These are phyloP conservation scores for Prietella phreatophila DNA, from an alignment of 2,113 vertebrate genomes.

Conservation along the genomic window DNA sequence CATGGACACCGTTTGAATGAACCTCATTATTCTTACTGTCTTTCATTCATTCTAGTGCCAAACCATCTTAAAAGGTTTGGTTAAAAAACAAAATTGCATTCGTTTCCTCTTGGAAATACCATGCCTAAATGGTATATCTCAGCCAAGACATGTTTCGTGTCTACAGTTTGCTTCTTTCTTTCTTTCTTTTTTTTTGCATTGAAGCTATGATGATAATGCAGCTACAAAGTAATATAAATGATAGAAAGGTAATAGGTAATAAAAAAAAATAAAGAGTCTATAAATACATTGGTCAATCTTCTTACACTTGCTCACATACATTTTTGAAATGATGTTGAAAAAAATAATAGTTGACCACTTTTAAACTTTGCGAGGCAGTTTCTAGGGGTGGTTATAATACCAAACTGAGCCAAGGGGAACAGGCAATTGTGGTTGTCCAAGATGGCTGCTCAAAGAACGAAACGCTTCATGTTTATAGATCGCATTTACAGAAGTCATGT, in stretches of 20 bases:
- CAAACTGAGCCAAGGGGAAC: background rate
- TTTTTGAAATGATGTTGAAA: no score
- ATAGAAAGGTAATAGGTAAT: background rate
- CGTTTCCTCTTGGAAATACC: background rate
- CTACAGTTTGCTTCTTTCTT: background rate
- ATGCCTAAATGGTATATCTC: background rate
- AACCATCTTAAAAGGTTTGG: background rate
- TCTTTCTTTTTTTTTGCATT: background rate
- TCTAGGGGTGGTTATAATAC: background rate
- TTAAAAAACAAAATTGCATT: background rate
- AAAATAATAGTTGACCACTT: background rate
- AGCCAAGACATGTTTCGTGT: slow-evolving; percentile 4
- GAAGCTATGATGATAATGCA: background rate
- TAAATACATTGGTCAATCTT: background rate
- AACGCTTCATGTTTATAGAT: background rate
- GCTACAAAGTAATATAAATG: background rate
- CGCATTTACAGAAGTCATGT: background rate
- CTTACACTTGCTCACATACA: background rate
- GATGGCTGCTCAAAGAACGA: background rate
- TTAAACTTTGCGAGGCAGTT: background rate
- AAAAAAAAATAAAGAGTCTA: background rate
- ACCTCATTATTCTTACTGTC: background rate
- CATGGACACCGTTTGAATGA: slow-evolving; percentile 14
- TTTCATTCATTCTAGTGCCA: background rate
- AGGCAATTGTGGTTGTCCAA: background rate